Evolutionary conservation across 1,140 invertebrate genomes (phyloP).

Genomic region (Drosophila leontia): DNA sequence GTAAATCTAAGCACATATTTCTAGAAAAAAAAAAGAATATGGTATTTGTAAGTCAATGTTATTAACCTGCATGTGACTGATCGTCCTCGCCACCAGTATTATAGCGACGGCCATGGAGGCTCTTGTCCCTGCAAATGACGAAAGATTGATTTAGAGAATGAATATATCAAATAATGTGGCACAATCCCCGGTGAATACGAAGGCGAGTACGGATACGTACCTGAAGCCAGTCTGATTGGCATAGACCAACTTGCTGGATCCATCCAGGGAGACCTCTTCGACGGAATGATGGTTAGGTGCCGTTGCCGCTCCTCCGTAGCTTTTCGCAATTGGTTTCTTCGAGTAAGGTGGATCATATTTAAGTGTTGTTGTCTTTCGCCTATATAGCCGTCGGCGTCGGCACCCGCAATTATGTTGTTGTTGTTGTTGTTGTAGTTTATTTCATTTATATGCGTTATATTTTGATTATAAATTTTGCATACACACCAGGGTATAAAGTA

Average conservation of each 20-base stretch:
- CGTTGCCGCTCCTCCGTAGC: constrained; percentile 89
- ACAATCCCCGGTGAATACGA: not conserved
- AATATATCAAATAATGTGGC: not conserved
- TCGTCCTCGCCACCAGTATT: constrained; percentile 90
- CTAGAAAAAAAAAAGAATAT: constrained; percentile 9
- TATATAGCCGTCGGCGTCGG: constrained; percentile 66
- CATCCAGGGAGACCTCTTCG: constrained; percentile 91
- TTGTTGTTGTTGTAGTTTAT: constrained; percentile 35
- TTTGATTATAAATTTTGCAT: constrained; percentile 60
- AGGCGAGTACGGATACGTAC: constrained; percentile 85
- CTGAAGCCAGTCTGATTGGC: constrained; percentile 92
- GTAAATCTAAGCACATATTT: constrained; percentile 26
- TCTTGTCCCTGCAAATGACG: constrained; percentile 88
- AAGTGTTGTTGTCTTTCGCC: constrained; percentile 94
- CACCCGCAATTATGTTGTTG: constrained; percentile 20
- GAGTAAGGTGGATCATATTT: constrained; percentile 94
- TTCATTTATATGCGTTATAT: constrained; percentile 51
- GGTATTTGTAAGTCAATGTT: constrained; percentile 16
- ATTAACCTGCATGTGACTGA: constrained; percentile 89
- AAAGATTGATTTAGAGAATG: not conserved
- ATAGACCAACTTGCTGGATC: constrained; percentile 92
- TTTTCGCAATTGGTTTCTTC: constrained; percentile 92
- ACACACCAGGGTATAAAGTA: constrained; percentile 67
- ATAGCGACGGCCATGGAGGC: constrained; percentile 89
- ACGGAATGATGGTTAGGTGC: constrained; percentile 88